Base-by-base conservation (phyloP, 2,888 invertebrate species). In the Tetrapedia diversipes region DNA sequence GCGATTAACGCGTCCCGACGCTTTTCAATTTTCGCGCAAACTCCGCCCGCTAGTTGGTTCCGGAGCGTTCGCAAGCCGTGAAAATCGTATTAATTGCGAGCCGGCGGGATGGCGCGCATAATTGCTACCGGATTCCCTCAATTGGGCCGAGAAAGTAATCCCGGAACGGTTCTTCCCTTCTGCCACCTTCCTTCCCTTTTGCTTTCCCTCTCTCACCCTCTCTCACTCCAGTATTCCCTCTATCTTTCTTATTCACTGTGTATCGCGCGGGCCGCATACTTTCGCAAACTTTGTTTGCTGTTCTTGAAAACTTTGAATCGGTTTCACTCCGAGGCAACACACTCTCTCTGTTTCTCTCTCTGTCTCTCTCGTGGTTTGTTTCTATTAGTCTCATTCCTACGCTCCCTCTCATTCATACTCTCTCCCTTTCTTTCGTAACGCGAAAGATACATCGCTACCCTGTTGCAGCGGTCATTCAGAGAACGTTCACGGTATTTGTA, bases 261-360 rank as follows among this genome's bases (percentile, higher is more conserved):
- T 65, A 66, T 71, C 66, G 65, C 53, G 24, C 16, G 14, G 59
- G 49, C 54, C 43, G 77, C 78, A 77, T 79, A 79, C 78, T 71
- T 79, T 63, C 63, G 67, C 63, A 32, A 79, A 79, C 78, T 79
- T 79, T 79, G 78, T 79, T 79, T 45, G 59, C 59, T 56, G 71
- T 77, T 77, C 79, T 79, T 77, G 79, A 72, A 79, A 79, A 79
- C 72, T 79, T 79, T 57, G 60, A 79, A 72, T 79, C 72, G 67
- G 71, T 72, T 77, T 77, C 61, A 56, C 79, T 51, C 49, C 45
- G 65, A n/a, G n/a, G 56, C 49, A 1, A 49, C 53, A 75, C 75
- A 65, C 74, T 29, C 64, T 41, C 41, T 41, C 41, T 16, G 16
- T 41, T n/a, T 39, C 39, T 41, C 41, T 39, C 39, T 39, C 39